Percentiles rank a stretch among this genome's conserved stretches.
These are phyloP conservation scores for Pipistrellus nathusii DNA, from an alignment of 2,797 vertebrate genomes.

Conservation along the genomic window DNA sequence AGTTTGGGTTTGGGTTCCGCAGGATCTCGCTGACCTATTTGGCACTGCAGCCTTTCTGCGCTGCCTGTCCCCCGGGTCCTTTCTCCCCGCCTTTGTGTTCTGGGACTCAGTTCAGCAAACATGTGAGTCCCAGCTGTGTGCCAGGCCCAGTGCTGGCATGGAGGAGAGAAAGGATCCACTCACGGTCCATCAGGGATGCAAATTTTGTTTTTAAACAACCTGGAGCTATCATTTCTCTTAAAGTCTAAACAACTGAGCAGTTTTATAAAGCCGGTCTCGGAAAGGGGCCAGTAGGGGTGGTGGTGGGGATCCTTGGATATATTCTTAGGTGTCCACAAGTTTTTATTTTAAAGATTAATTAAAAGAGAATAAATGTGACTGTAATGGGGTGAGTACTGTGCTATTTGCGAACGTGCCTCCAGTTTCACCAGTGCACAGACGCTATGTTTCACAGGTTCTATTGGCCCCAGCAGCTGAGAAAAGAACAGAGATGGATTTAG, in stretches of 20 bases:
- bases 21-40: neutral
- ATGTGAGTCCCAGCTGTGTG: neutral
- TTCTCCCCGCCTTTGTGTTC: neutral
- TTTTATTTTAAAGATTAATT: conserved; percentile 42
- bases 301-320: neutral
- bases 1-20: neutral
- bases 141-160: neutral
- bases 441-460: neutral
- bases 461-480: neutral
- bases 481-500: neutral
- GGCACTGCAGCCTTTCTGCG: neutral
- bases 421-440: neutral
- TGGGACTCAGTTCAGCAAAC: neutral
- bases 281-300: neutral
- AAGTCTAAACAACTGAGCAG: neutral
- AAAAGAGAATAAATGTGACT: neutral
- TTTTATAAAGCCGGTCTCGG: neutral
- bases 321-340: neutral
- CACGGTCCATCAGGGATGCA: neutral
- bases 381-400: neutral
- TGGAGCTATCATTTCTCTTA: neutral
- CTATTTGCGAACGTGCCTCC: neutral
- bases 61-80: neutral
- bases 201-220: conserved; percentile 19
- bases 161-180: neutral